phyloP scores from a whole-genome alignment of 2,797 vertebrate species.

The Harpagifer antarcticus region DNA sequence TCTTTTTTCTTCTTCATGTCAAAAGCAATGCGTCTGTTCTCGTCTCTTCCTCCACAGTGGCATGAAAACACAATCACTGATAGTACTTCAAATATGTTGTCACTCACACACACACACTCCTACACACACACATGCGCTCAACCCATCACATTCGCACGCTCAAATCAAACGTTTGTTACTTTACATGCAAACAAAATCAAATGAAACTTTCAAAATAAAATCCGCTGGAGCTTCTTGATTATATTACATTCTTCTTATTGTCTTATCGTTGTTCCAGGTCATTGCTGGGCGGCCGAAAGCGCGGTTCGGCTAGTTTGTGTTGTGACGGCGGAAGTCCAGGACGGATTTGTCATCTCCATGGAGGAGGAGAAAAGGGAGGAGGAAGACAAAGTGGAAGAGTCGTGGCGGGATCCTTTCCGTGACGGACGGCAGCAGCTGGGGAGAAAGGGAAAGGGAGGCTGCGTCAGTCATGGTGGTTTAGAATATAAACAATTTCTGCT shows the following conservation, averaged over 20 bases:
- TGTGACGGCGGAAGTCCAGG: conserved; percentile 26
- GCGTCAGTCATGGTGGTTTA: conserved; percentile 75
- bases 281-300: conserved; percentile 42
- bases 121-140: conserved; percentile 1
- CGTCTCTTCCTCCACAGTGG: conserved; percentile 62
- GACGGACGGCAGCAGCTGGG: conserved; percentile 78
- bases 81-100: conserved; percentile 70
- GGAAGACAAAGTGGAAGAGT: conserved; percentile 58
- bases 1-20: conserved; percentile 22
- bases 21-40: conserved; percentile 68
- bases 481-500: conserved; percentile 67
- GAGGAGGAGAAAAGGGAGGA: conserved; percentile 30
- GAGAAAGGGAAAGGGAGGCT: conserved; percentile 42
- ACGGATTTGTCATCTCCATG: conserved; percentile 46
- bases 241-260: conserved; percentile 82
- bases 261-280: conserved; percentile 64
- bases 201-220: conserved; percentile 58
- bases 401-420: conserved; percentile 49
- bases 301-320: conserved; percentile 41
- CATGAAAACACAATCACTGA: conserved; percentile 74
- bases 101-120: conserved; percentile 51
- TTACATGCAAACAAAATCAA: conserved; percentile 77
- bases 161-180: conserved; percentile 69
- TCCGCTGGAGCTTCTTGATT: conserved; percentile 73
- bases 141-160: conserved; percentile 52